Conservation (phyloP, 2,797 vertebrate genomes). For the Aratinga solstitialis region DNA sequence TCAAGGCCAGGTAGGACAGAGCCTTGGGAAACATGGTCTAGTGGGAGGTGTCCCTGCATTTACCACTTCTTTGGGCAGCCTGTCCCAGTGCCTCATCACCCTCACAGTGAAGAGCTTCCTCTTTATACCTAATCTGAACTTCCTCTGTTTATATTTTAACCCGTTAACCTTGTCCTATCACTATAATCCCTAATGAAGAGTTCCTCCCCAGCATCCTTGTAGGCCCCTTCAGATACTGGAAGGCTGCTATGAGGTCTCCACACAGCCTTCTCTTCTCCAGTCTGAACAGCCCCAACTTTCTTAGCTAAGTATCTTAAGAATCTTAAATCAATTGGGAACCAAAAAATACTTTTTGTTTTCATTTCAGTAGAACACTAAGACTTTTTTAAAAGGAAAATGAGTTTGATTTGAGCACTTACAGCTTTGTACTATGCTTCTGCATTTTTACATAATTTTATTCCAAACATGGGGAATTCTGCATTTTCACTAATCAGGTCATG, state of each 20-base stretch:
- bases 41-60: too few species aligned
- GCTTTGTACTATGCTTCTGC: not conserved
- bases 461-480: accelerated
- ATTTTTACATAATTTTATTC: not conserved
- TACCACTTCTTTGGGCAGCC: not conserved
- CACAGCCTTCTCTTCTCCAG: not conserved
- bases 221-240: not conserved
- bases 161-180: not conserved
- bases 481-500: not conserved
- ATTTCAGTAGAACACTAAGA: not conserved
- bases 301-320: not conserved
- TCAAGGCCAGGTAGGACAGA: too few species aligned
- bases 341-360: not conserved
- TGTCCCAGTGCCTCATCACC: not conserved
- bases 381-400: not conserved
- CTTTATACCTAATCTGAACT: not conserved
- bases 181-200: not conserved
- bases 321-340: not conserved
- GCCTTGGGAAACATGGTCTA: too few species aligned
- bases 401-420: not conserved
- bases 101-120: not conserved
- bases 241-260: not conserved
- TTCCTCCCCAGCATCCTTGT: not conserved
- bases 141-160: not conserved
- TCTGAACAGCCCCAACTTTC: not conserved